Base-by-base conservation (phyloP, 2,888 invertebrate species). In the Drosophila mulleri region DNA sequence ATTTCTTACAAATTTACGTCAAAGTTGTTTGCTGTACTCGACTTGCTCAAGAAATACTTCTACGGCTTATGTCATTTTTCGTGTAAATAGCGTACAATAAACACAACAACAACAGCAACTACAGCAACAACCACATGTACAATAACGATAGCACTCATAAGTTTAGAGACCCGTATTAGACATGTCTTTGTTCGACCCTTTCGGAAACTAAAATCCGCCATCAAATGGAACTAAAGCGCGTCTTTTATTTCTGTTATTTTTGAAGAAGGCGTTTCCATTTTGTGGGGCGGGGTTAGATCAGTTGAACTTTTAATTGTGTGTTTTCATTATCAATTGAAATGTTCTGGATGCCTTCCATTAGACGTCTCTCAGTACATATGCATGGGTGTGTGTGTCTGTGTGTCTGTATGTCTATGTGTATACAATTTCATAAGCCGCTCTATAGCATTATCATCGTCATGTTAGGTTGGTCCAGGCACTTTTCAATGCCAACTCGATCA, bases 401-500 rank as follows among this genome's bases (percentile, higher is more conserved):
- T 35, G n/a, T 18, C 2, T 26, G 12, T 14, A n/a, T n/a, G n/a
- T n/a, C n/a, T n/a, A n/a, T n/a, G 5, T 16, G 20, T 20, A 16
- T 44, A 16, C 64, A 39, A 75, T 76, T 75, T 70, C 62, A 70
- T 75, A 62, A 65, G 75, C 52, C 50, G 32, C 39, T 58, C 68
- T 58, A 52, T 44, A 18, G 32, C 56, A 52, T 44, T 75, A 68
- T 75, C 61, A 61, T 75, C 64, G 53, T 64, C 64, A 69, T 64
- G 61, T 67, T 71, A 45, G 54, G 52, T 47, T 52, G 70, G 57
- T 67, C 57, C 37, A 37, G 35, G 53, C 53, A 39, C 53, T 53
- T 84, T 88, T 85, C 85, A 86, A 89, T 86, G 90, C 88, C 85
- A 86, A 80, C 69, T 68, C 65, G 81, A 60, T 88, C 85, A 86